These are phyloP conservation scores for Electrophaes corylata DNA, from an alignment of 2,888 invertebrate genomes.

Conservation along the genomic window DNA sequence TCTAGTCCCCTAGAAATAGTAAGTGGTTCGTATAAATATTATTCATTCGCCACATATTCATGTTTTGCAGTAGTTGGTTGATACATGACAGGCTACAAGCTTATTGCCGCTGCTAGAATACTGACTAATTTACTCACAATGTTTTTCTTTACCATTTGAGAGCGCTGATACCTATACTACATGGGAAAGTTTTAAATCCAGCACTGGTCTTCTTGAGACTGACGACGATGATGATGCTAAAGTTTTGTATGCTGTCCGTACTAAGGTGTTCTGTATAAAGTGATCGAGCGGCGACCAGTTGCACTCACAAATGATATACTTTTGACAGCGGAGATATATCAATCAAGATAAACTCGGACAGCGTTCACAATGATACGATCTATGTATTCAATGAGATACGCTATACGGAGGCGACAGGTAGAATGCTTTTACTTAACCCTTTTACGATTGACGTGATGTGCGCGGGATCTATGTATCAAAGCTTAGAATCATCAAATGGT, in stretches of 20 bases:
- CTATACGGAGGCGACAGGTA: constrained; percentile 23
- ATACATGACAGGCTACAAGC: too few relatives aligned
- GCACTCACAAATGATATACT: constrained; percentile 48
- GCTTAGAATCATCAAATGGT: neutral
- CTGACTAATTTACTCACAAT: too few relatives aligned
- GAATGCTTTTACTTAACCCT: constrained; percentile 19
- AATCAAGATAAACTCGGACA: constrained; percentile 41
- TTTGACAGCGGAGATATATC: constrained; percentile 48
- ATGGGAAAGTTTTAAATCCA: too few relatives aligned
- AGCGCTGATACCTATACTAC: too few relatives aligned
- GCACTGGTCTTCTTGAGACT: too few relatives aligned
- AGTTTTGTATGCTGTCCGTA: constrained; percentile 25
- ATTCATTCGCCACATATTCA: too few relatives aligned
- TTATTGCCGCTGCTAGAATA: too few relatives aligned
- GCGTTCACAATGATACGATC: constrained; percentile 31
- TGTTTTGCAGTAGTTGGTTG: too few relatives aligned
- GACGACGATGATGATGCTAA: neutral
- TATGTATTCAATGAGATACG: constrained; percentile 30
- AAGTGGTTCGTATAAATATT: too few relatives aligned
- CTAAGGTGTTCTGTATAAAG: constrained; percentile 42
- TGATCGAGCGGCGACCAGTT: constrained; percentile 52
- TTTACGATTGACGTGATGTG: constrained; percentile 13
- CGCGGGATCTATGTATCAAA: neutral
- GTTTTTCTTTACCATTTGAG: too few relatives aligned
- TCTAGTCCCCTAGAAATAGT: too few relatives aligned